Conservation (phyloP, 2,797 vertebrate species). For the Chloroceryle amazona region DNA sequence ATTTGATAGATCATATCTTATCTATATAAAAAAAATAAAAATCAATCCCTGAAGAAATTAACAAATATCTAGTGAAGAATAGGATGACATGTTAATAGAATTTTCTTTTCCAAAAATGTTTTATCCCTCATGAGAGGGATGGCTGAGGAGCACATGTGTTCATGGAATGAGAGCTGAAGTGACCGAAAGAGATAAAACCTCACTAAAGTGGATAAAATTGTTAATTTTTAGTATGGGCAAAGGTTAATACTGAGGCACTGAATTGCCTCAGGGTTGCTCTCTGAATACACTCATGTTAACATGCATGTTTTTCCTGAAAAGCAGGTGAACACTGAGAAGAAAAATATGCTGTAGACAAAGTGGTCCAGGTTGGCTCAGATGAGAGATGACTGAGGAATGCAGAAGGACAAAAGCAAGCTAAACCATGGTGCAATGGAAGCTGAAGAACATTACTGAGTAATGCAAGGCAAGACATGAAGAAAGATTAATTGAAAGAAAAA, state of each 20-base stretch:
- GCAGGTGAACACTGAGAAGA: not conserved
- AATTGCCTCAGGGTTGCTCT: not conserved
- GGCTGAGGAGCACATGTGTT: not conserved
- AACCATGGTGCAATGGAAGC: not conserved
- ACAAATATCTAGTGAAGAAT: not conserved
- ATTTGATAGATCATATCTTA: not conserved
- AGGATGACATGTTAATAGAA: not conserved
- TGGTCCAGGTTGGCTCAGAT: not conserved
- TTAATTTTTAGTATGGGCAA: constrained; percentile 9
- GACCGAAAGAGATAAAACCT: not conserved
- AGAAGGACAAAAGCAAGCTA: not conserved
- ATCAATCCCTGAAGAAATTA: not conserved
- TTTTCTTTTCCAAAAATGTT: not conserved
- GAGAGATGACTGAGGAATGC: not conserved
- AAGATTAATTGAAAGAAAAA: not conserved
- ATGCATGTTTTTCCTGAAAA: constrained; percentile 17
- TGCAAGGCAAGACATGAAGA: not conserved
- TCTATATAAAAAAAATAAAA: not conserved
- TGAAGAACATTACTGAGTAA: constrained; percentile 15
- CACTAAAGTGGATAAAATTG: not conserved
- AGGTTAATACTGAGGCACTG: not conserved
- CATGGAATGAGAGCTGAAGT: not conserved
- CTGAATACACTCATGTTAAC: not conserved
- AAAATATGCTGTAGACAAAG: not conserved
- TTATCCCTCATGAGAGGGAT: not conserved